Conservation (phyloP, 2,113 vertebrate genomes). For the Elachura formosa region DNA sequence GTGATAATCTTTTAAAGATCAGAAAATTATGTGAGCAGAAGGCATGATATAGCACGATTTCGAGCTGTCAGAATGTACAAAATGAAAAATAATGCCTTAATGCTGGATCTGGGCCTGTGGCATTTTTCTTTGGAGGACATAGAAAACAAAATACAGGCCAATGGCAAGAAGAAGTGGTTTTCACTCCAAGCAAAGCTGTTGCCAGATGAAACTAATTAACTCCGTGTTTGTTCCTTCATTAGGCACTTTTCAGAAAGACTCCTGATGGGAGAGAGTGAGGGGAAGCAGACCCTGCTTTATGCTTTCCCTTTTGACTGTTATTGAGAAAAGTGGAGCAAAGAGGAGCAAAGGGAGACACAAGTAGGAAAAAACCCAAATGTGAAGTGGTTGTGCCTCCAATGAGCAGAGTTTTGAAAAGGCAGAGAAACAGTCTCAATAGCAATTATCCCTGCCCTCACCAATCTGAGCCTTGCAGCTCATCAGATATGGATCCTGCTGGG, state of each 20-base stretch:
- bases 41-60: not conserved
- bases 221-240: not conserved
- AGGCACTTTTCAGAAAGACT: not conserved
- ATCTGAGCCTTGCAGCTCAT: not conserved
- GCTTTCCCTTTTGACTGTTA: not conserved
- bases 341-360: not conserved
- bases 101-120: not conserved
- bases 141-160: not conserved
- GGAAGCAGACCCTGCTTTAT: not conserved
- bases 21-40: not conserved
- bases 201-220: not conserved
- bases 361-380: not conserved
- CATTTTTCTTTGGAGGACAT: not conserved
- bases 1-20: not conserved
- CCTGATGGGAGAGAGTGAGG: not conserved
- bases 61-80: not conserved
- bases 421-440: not conserved
- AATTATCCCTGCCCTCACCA: not conserved
- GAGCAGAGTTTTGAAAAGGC: not conserved
- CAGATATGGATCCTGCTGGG: not conserved
- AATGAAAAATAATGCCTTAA: not conserved
- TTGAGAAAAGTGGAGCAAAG: not conserved
- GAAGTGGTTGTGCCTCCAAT: not conserved
- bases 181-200: not conserved
- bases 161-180: not conserved